A percentile compares a stretch with the other conserved stretches of the same genome.
phyloP scores from a whole-genome alignment of 2,113 vertebrate genomes.

The Nothocercus nigrocapillus region DNA sequence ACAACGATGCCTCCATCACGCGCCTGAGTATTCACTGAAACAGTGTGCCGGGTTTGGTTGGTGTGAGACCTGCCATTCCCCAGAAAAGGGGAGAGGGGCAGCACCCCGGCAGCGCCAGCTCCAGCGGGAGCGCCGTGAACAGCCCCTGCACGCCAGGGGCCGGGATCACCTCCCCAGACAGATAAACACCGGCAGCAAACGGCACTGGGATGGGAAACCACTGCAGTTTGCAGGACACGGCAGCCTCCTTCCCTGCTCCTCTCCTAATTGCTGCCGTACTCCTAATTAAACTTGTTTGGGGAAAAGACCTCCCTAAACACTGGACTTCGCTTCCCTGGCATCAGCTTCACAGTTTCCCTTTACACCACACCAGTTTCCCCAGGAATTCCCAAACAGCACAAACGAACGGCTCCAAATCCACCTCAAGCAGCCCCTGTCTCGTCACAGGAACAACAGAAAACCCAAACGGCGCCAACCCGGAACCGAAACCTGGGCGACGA shows the following conservation, averaged over 20 bases:
- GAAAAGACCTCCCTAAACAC: not conserved
- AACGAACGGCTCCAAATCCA: rapidly evolving
- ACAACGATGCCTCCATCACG: not conserved
- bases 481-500: too few species aligned
- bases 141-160: not conserved
- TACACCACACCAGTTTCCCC: not conserved
- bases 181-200: not conserved
- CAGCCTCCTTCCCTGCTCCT: not conserved
- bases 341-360: not conserved
- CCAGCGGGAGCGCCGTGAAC: rapidly evolving
- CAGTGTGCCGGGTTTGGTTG: not conserved
- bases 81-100: not conserved
- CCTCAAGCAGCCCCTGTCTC: not conserved
- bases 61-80: not conserved
- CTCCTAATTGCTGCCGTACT: not conserved
- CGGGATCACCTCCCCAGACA: not conserved
- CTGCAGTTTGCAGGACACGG: not conserved
- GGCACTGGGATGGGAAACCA: not conserved
- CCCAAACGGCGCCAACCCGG: too few species aligned
- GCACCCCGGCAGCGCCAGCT: not conserved
- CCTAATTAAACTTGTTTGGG: not conserved
- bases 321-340: not conserved
- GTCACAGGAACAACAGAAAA: too few species aligned
- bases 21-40: not conserved
- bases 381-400: not conserved